Conservation (phyloP, 2,113 vertebrate species). For the Zeus faber region DNA sequence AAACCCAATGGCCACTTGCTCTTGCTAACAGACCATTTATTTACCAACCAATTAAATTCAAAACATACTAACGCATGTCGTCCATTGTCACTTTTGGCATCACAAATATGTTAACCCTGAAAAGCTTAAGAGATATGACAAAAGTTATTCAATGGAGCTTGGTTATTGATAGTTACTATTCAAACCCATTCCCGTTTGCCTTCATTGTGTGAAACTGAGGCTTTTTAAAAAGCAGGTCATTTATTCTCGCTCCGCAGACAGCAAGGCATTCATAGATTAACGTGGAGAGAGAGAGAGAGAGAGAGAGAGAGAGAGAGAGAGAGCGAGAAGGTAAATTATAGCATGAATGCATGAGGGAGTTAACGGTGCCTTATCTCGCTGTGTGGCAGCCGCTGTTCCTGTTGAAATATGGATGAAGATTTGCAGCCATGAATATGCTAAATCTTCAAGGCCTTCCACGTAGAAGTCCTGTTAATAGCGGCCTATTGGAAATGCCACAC, state of each 20-base stretch:
- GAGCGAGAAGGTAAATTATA: neutral
- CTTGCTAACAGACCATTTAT: neutral
- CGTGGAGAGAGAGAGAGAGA: neutral
- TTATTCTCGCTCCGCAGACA: constrained; percentile 33
- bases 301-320: neutral
- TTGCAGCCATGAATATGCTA: constrained; percentile 33
- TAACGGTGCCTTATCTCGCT: constrained; percentile 31
- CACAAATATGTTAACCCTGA: no score
- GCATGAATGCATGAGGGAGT: neutral
- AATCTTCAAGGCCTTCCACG: constrained; percentile 13
- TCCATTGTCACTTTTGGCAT: neutral
- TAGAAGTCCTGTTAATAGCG: constrained; percentile 23
- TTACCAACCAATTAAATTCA: neutral
- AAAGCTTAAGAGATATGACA: no score
- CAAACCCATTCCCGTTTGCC: no score
- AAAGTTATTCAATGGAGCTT: no score
- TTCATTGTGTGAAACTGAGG: no score
- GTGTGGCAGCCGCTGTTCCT: constrained; percentile 10
- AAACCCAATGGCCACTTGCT: neutral
- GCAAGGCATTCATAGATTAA: constrained; percentile 22
- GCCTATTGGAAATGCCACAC: constrained; percentile 13
- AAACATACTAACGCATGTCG: neutral
- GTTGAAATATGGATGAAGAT: constrained; percentile 34
- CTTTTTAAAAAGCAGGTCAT: constrained; percentile 25
- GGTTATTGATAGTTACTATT: no score